Base-by-base conservation (phyloP, 2,797 vertebrate genomes). In the Melopsittacus undulatus region DNA sequence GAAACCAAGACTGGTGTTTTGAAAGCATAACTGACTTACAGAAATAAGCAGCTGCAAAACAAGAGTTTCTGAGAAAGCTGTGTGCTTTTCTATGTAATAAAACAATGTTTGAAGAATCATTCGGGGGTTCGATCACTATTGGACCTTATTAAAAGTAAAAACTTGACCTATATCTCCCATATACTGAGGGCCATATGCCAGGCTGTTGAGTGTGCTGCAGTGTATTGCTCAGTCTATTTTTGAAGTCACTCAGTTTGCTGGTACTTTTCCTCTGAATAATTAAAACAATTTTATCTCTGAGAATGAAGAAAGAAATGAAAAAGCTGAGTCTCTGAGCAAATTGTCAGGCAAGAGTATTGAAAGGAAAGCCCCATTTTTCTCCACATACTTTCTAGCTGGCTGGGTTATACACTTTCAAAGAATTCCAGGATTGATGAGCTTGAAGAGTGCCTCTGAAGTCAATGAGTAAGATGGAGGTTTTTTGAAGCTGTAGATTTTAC, bases 1-100 rank as follows among this genome's bases (percentile, higher is more conserved):
- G 46, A 51, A 48, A 59, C 1, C 3, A n/a, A 34, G 51, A 48
- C 0, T 10, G 10, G 15, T 0, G 0, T 19, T 5, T 40, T 84
- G 63, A 74, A 84, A 66, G 10, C 13, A 32, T 19, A 19, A 6
- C 2, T 34, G 26, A 36, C n/a, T n/a, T n/a, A n/a, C 0, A 9
- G 36, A 76, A 70, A 69, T 12, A 16, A 90, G 9, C 21, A 90
- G 36, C 46, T 83, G 72, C 24, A 82, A 51, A 92, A 22, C 8
- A 85, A 70, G 48, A 20, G 3, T 63, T 54, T 51, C 54, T 56
- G 36, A 24, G 13, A 73, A 15, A 15, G 3, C 0, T 62, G 10
- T 30, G 26, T 36, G 11, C 0, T 1, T 23, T 72, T 45, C 51
- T 4, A 1, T 64, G 14, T 13, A 78, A 68, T 45, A 68, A 94